Base-by-base conservation (phyloP, 2,797 vertebrate species). In the Odontamblyopus rebecca region DNA sequence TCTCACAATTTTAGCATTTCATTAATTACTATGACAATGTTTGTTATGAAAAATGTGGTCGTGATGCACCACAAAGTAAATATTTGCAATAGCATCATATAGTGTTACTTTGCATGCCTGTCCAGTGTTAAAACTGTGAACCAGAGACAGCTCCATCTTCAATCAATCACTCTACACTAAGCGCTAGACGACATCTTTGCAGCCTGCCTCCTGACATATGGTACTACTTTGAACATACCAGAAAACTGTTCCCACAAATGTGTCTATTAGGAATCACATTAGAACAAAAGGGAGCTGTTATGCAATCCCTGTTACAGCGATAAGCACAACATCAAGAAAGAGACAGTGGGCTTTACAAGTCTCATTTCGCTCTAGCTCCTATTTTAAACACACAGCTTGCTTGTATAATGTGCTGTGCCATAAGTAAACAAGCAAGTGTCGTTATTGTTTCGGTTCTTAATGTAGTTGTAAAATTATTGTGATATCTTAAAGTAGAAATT, bases 131-230 rank as follows among this genome's bases (percentile, higher is more conserved):
- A 73, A 71, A 72, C 77, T 66, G 64, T 48, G 35, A 1, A 44
- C 35, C 5, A n/a, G 54, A 7, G 23, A 62, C 60, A 66, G 67
- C 60, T 26, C 67, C 77, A 83, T 82, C 69, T 60, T 32, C 67
- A 74, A 84, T 83, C 70, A 70, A 61, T 84, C 81, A 78, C 4
- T 6, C 1, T 61, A 62, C 66, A 87, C 74, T 56, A 74, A 67
- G 66, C 77, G 76, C 53, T 61, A 16, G 0, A 77, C 51, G 65
- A 50, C 61, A 23, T 77, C 76, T 82, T 82, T 72, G 62, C 27
- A 72, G 54, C 59, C 35, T 73, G 30, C 41, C 68, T 75, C 71
- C 63, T 27, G 23, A 70, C 87, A 87, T 80, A 72, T 89, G 88
- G 82, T 64, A 19, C 67, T 26, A 76, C 64, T 89, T 67, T 86